phyloP scores from a whole-genome alignment of 2,113 vertebrate species.

The Hymenochirus boettgeri region DNA sequence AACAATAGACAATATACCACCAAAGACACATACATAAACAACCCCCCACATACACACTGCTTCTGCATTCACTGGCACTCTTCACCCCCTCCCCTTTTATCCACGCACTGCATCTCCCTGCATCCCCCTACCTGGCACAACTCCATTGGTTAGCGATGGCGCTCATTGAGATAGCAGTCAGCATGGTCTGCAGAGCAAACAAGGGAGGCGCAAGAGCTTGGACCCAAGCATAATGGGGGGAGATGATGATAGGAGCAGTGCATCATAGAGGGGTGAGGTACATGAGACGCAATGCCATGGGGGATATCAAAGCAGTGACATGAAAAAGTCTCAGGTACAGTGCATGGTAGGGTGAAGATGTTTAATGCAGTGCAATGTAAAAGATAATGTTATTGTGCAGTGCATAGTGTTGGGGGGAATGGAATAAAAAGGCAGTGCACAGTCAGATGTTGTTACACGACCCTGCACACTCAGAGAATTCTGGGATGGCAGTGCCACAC shows the following conservation, averaged over 20 bases:
- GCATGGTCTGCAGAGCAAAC: constrained; percentile 81
- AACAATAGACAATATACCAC: background rate
- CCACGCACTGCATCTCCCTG: constrained; percentile 38
- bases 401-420: constrained; percentile 28
- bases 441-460: background rate
- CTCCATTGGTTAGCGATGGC: constrained; percentile 96
- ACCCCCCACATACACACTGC: too few species aligned
- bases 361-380: constrained; percentile 38
- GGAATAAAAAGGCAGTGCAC: constrained; percentile 34
- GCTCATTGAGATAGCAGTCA: constrained; percentile 98
- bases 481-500: constrained; percentile 22
- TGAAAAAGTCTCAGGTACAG: constrained; percentile 39
- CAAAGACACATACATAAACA: constrained; percentile 5
- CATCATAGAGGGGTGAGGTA: constrained; percentile 26
- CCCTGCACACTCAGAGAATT: background rate
- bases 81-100: constrained; percentile 16
- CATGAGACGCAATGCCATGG: constrained; percentile 42
- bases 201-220: constrained; percentile 40
- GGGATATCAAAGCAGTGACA: constrained; percentile 28
- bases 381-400: constrained; percentile 24
- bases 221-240: constrained; percentile 37
- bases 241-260: constrained; percentile 42
- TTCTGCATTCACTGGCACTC: constrained; percentile 31
- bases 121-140: constrained; percentile 86
- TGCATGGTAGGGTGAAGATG: constrained; percentile 39